A percentile compares a stretch with the other conserved stretches of the same genome.
Conservation (phyloP, 2,888 invertebrate genomes). For the Glyphotaelius pellucidus region DNA sequence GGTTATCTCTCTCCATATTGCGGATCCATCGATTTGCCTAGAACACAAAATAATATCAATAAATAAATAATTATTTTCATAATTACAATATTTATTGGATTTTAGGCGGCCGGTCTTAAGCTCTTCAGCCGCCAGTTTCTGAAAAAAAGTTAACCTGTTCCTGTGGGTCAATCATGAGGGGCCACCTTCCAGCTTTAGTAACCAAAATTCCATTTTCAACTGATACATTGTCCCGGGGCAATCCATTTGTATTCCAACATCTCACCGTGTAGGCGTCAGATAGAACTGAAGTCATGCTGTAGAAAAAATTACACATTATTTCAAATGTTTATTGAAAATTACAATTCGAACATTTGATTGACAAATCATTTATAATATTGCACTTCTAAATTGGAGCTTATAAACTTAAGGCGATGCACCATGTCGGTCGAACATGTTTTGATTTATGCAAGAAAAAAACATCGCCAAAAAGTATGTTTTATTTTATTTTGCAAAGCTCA, state of each 20-base stretch:
- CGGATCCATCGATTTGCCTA: slow-evolving; percentile 95
- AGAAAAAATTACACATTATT: slow-evolving; percentile 68
- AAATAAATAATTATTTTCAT: neutral
- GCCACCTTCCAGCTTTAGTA: slow-evolving; percentile 89
- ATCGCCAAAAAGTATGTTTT: no score
- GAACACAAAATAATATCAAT: slow-evolving; percentile 48
- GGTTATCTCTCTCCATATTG: slow-evolving; percentile 88
- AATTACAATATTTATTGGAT: neutral
- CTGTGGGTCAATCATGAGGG: slow-evolving; percentile 96
- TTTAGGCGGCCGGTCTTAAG: neutral
- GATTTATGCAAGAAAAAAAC: no score
- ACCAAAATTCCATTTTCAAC: slow-evolving; percentile 96
- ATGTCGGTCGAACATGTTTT: no score
- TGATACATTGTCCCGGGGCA: slow-evolving; percentile 92
- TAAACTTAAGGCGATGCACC: no score
- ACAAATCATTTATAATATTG: neutral
- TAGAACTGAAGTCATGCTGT: slow-evolving; percentile 83
- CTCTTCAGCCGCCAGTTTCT: neutral
- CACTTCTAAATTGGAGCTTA: no score
- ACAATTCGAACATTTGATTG: neutral
- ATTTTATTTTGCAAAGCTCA: no score
- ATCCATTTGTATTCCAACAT: slow-evolving; percentile 92
- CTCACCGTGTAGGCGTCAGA: slow-evolving; percentile 93
- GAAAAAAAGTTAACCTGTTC: slow-evolving; percentile 83
- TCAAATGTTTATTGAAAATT: neutral